Evolutionary conservation across 1,140 invertebrate species (phyloP).

Genomic region (Pantala flavescens): DNA sequence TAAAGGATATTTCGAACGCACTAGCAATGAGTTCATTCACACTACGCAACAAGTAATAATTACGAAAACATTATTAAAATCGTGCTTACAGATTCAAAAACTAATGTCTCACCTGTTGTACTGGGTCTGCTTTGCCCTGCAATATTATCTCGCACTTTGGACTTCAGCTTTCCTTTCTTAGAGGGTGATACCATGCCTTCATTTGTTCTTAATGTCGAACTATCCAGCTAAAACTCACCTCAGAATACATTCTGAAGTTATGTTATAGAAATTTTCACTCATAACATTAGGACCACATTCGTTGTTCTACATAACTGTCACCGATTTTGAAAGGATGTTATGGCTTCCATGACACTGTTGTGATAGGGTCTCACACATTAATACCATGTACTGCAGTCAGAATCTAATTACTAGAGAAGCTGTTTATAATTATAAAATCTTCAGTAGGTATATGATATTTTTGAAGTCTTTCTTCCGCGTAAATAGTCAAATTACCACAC

Average conservation of each 20-base stretch:
- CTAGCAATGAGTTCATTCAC: too few relatives aligned
- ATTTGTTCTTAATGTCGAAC: constrained; percentile 3
- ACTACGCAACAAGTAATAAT: too few relatives aligned
- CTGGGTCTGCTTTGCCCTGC: not conserved
- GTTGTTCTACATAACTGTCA: not conserved
- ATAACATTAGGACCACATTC: not conserved
- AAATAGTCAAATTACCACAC: not conserved
- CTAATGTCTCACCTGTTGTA: not conserved
- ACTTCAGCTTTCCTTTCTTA: constrained; percentile 23
- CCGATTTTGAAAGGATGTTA: constrained; percentile 1
- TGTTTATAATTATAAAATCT: not conserved
- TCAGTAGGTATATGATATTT: not conserved
- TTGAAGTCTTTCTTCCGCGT: not conserved
- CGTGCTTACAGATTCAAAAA: not conserved
- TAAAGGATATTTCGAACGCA: too few relatives aligned
- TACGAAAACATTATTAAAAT: too few relatives aligned
- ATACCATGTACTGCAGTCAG: not conserved
- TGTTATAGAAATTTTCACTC: not conserved
- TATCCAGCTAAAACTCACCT: not conserved
- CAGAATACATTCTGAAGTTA: not conserved
- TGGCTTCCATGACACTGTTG: constrained; percentile 7
- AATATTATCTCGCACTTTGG: not conserved
- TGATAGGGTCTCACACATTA: not conserved
- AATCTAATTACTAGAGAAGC: not conserved
- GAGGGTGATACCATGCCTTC: constrained; percentile 39